These are phyloP conservation scores for Ellobium chinense DNA, from an alignment of 2,888 invertebrate genomes.

Conservation along the genomic window DNA sequence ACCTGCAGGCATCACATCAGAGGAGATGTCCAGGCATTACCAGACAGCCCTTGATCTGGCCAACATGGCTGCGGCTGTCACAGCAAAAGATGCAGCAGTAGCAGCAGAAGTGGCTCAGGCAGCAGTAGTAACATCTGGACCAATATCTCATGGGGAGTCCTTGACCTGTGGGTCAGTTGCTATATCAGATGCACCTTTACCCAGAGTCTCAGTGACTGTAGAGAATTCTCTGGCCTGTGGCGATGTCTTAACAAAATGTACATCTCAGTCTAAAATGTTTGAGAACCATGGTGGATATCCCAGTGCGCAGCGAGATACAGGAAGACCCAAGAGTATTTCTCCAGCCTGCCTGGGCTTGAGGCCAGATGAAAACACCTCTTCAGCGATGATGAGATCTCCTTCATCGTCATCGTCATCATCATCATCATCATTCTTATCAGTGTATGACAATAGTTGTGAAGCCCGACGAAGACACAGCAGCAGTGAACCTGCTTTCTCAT, in stretches of 20 bases:
- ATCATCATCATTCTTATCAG: not conserved
- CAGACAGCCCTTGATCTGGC: conserved; percentile 41
- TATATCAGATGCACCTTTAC: no score
- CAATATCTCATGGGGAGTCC: no score
- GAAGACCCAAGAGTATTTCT: not conserved
- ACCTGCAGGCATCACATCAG: not conserved
- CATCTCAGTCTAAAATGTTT: no score
- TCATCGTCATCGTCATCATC: not conserved
- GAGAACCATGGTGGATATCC: no score
- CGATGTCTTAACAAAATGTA: no score
- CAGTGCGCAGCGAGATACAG: no score
- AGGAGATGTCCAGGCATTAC: conserved; percentile 22
- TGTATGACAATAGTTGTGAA: not conserved
- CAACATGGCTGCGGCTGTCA: conserved; percentile 29
- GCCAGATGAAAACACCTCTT: not conserved
- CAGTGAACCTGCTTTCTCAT: not conserved
- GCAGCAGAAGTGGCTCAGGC: not conserved
- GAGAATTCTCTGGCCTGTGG: no score
- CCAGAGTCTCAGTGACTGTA: no score
- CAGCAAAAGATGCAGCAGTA: not conserved
- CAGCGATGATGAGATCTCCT: not conserved
- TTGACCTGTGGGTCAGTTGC: no score
- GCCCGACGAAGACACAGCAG: not conserved
- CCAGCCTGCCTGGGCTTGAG: not conserved
- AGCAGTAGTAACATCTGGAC: not conserved